These are phyloP conservation scores for Drosophila niveifrons DNA, from an alignment of 2,888 invertebrate genomes.

Conservation along the genomic window DNA sequence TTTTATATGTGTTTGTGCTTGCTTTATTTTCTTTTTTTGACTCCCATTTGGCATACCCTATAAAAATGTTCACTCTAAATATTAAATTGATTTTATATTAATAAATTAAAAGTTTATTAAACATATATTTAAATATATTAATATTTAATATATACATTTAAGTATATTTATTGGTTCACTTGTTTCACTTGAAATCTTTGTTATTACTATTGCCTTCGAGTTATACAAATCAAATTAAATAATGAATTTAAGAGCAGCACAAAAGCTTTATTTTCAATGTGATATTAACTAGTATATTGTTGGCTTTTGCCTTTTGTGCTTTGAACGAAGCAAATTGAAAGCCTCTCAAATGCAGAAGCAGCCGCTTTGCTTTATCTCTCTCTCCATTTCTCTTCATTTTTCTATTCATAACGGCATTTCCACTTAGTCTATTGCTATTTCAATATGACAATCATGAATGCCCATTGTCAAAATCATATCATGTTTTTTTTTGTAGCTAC, in stretches of 20 bases:
- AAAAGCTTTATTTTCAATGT: slow-evolving; percentile 10
- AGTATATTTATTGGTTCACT: no score
- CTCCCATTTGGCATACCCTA: slow-evolving; percentile 26
- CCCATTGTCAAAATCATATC: slow-evolving; percentile 53
- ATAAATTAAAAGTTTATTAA: no score
- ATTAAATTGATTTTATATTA: background rate
- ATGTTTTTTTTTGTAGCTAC: slow-evolving; percentile 19
- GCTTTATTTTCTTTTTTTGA: slow-evolving; percentile 34
- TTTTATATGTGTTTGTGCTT: slow-evolving; percentile 3
- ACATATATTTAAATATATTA: background rate
- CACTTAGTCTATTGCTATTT: slow-evolving; percentile 57
- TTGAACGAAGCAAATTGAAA: slow-evolving; percentile 42
- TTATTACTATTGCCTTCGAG: slow-evolving; percentile 6
- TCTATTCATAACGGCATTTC: slow-evolving; percentile 52
- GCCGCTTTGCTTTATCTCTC: slow-evolving; percentile 10
- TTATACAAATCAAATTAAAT: slow-evolving; percentile 2
- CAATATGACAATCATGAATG: slow-evolving; percentile 48
- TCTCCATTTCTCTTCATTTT: slow-evolving; percentile 5
- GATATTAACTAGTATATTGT: slow-evolving; percentile 12
- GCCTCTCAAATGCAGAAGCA: slow-evolving; percentile 46
- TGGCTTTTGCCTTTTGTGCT: slow-evolving; percentile 33
- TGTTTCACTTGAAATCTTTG: slow-evolving; percentile 5
- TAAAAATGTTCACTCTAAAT: background rate
- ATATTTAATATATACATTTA: no score
- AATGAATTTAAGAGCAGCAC: slow-evolving; percentile 10